Evolutionary conservation across 2,113 vertebrate species (phyloP).

Genomic region (Etia nguti): DNA sequence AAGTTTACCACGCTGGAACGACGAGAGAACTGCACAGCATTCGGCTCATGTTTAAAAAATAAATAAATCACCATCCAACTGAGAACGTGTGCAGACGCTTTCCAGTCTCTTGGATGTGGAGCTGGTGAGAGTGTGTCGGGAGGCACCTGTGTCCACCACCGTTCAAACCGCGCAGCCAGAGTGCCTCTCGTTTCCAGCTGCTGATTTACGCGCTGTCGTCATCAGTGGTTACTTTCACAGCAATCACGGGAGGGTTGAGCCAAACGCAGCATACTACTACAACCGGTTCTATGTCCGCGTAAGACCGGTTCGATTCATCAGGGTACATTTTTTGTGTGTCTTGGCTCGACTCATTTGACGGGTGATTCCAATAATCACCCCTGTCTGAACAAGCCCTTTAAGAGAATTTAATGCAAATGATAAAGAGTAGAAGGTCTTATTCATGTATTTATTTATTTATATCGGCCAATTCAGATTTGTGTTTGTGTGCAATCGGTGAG

Average conservation of each 20-base stretch:
- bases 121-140: not conserved
- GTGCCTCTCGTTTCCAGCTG: slow-evolving; percentile 36
- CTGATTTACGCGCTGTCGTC: slow-evolving; percentile 58
- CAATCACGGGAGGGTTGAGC: slow-evolving; percentile 33
- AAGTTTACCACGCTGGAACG: slow-evolving; percentile 26
- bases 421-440: not conserved
- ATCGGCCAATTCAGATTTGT: not conserved
- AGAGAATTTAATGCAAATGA: not conserved
- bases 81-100: not conserved
- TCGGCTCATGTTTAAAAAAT: not conserved
- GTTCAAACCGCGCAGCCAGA: slow-evolving; percentile 29
- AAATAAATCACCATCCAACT: not conserved
- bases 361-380: not conserved
- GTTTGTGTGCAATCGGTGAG: not conserved
- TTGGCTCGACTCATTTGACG: not conserved
- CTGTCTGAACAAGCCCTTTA: not conserved
- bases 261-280: slow-evolving; percentile 12
- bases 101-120: not conserved
- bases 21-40: not conserved
- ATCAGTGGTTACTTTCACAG: slow-evolving; percentile 30
- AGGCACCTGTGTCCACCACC: not conserved
- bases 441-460: not conserved
- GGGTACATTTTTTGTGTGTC: not conserved
- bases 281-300: not conserved
- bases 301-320: not conserved